Percentiles rank a stretch among this genome's conserved stretches.
Conservation (phyloP, 2,888 invertebrate genomes). For the Suillia variegata region DNA sequence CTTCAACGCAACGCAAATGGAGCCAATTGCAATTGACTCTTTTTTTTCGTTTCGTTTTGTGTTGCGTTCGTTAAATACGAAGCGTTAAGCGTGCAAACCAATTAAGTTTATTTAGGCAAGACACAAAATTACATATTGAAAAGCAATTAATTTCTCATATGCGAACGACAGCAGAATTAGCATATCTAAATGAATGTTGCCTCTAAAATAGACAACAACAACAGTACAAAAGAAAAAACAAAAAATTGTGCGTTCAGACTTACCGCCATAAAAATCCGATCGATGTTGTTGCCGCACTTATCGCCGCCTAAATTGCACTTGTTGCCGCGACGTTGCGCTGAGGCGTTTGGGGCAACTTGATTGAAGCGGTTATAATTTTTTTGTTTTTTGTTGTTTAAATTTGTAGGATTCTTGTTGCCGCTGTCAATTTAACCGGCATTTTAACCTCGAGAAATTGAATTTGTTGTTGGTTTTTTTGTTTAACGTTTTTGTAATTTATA, state of each 20-base stretch:
- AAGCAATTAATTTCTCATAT: no score
- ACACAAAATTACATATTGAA: neutral
- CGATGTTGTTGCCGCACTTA: neutral
- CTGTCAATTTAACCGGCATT: constrained; percentile 1
- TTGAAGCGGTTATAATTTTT: no score
- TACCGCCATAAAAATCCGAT: neutral
- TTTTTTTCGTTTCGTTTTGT: no score
- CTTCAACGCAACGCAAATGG: no score
- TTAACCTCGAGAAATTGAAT: neutral
- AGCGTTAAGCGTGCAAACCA: no score
- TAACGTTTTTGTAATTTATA: constrained; percentile 9
- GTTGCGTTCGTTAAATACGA: no score
- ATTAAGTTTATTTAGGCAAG: no score
- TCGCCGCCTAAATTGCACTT: neutral
- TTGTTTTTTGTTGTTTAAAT: no score
- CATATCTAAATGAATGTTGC: neutral
- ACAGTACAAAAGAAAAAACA: neutral
- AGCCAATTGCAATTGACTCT: no score
- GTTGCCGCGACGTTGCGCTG: neutral
- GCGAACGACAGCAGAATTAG: no score
- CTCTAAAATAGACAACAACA: neutral
- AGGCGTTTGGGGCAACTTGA: neutral
- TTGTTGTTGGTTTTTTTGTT: constrained; percentile 2
- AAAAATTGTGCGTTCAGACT: neutral
- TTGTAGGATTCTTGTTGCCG: no score